phyloP scores from a whole-genome alignment of 2,113 vertebrate species.

The Glareola pratincola region DNA sequence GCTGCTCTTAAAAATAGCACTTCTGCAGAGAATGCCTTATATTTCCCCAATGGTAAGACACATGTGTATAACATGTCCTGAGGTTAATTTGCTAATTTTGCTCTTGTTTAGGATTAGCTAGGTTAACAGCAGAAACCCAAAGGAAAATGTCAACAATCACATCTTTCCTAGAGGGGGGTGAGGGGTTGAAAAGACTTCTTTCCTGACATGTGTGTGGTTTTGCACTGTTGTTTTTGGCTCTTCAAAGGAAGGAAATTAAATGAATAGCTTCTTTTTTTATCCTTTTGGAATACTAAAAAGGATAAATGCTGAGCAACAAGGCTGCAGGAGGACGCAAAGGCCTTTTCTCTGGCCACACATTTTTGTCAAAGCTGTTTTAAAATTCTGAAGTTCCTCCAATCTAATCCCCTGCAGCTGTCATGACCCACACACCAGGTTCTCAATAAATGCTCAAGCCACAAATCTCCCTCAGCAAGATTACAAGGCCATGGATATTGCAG shows the following conservation, averaged over 20 bases:
- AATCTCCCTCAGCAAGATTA: not conserved
- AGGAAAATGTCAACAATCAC: slow-evolving; percentile 36
- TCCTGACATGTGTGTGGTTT: slow-evolving; percentile 41
- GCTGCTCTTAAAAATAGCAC: not conserved
- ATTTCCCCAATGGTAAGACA: not conserved
- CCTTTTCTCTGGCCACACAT: not conserved
- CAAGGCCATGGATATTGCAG: not conserved
- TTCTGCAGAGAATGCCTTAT: not conserved
- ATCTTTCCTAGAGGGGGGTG: not conserved
- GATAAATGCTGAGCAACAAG: not conserved
- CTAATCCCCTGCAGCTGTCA: slow-evolving; percentile 31
- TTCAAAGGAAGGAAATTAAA: slow-evolving; percentile 46
- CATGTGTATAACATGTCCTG: not conserved
- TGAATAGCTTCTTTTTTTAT: slow-evolving; percentile 43
- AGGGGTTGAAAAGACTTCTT: not conserved
- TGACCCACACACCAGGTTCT: slow-evolving; percentile 2
- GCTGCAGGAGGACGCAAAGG: not conserved
- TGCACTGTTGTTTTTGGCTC: slow-evolving; percentile 57
- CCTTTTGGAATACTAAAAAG: slow-evolving; percentile 20
- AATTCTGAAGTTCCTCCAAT: not conserved
- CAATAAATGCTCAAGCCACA: not conserved
- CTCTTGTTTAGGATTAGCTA: slow-evolving; percentile 28
- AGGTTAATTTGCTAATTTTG: not conserved
- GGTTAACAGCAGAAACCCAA: slow-evolving; percentile 45
- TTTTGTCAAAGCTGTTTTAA: not conserved